These are phyloP conservation scores for Varecia variegata DNA, from an alignment of 2,797 vertebrate species.

Conservation along the genomic window DNA sequence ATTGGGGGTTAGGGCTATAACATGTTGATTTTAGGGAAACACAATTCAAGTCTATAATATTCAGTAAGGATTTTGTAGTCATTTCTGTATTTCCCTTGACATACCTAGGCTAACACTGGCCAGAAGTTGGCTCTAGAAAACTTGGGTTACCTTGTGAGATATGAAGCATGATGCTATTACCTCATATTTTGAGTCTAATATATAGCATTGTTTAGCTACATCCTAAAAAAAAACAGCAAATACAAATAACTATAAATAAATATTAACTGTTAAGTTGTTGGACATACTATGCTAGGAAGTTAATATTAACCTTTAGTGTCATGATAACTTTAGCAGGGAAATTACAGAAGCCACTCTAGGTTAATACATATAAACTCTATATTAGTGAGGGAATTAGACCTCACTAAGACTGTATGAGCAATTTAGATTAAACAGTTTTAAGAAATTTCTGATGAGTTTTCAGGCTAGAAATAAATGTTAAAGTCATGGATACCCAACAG, in stretches of 20 bases:
- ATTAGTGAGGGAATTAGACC: neutral
- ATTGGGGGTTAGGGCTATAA: neutral
- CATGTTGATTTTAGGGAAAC: neutral
- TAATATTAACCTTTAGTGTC: neutral
- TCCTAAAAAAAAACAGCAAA: neutral
- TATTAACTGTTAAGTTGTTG: neutral
- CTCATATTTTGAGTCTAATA: neutral
- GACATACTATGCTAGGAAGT: neutral
- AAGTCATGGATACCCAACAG: neutral
- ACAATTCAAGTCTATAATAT: neutral
- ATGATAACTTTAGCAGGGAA: neutral
- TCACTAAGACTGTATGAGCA: neutral
- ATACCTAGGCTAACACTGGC: neutral
- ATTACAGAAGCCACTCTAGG: neutral
- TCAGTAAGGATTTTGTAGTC: neutral
- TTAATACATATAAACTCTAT: neutral
- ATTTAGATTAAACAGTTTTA: neutral
- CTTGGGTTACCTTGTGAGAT: neutral
- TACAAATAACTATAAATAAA: neutral
- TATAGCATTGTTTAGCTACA: neutral
- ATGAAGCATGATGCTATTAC: neutral
- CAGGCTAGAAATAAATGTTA: neutral
- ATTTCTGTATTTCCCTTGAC: neutral
- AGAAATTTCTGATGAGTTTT: neutral
- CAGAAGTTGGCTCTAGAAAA: neutral